Evolutionary conservation across 2,113 vertebrate species (phyloP), one percentile per base, ranked within the genome.

Genomic region (Tragelaphus buxtoni): DNA sequence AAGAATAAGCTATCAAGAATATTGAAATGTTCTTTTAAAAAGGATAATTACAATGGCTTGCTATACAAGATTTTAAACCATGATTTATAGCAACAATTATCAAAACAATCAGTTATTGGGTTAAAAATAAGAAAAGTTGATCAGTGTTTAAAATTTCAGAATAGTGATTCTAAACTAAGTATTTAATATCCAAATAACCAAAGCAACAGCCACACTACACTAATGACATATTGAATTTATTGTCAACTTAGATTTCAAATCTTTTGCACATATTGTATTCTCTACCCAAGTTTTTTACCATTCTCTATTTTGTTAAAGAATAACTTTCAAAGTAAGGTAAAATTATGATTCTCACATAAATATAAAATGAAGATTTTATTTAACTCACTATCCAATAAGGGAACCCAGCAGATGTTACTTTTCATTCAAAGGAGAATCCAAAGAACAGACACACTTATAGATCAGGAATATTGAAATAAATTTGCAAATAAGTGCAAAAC

Each of bases 31-130:
- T n/a, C n/a, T n/a, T n/a, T n/a, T n/a, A n/a, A n/a, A n/a, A n/a
- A n/a, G n/a, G n/a, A n/a, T n/a, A n/a, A n/a, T n/a, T n/a, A n/a
- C n/a, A n/a, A n/a, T n/a, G n/a, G n/a, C n/a, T n/a, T n/a, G n/a
- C n/a, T n/a, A n/a, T n/a, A n/a, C n/a, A n/a, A n/a, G n/a, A n/a
- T n/a, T n/a, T n/a, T n/a, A n/a, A n/a, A n/a, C n/a, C n/a, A 91
- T 92, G 55, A 90, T 95, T 96, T 85, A 92, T 92, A 86, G 30
- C 42, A 94, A 97, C 4, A 93, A 89, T 84, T 92, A 95, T 72
- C 9, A 72, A 96, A 96, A 93, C 30, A 77, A 96, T 94, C 32
- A 84, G 65, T 83, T 92, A 51, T 81, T 91, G 80, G 30, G 9
- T 87, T 91, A 85, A 93, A 95, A 92, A 82, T 61, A 42, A 95